Percentiles rank a stretch among this genome's conserved stretches.
Conservation (phyloP, 92 coral and sea anemone genomes). For the Parazoanthus atlanticus region DNA sequence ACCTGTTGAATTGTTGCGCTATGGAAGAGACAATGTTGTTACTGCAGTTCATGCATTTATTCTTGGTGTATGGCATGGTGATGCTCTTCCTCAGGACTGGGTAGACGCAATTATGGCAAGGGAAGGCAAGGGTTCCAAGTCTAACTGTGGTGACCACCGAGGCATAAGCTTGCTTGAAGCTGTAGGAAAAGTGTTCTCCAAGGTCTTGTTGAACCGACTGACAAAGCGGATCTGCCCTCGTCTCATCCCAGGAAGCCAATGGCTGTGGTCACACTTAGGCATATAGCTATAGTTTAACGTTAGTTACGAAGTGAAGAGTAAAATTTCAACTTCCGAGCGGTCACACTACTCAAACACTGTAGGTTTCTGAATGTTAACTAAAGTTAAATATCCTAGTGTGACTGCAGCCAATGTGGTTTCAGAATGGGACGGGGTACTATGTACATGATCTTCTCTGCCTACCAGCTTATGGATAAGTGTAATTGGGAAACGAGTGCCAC, state of each 20-base stretch:
- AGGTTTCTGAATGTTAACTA: too few relatives aligned
- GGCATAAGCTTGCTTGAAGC: constrained; percentile 2
- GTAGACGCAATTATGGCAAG: constrained; percentile 3
- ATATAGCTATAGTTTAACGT: too few relatives aligned
- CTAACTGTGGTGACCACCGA: constrained; percentile 1
- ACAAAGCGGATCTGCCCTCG: background rate
- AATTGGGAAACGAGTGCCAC: background rate
- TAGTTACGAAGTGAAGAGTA: too few relatives aligned
- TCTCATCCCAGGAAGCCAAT: too few relatives aligned
- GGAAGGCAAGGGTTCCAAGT: constrained; percentile 11
- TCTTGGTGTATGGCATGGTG: background rate
- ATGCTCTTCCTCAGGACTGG: constrained; percentile 4
- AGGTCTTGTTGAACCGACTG: too few relatives aligned
- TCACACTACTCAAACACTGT: too few relatives aligned
- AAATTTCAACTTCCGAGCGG: too few relatives aligned
- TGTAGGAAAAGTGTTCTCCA: too few relatives aligned
- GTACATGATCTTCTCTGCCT: background rate
- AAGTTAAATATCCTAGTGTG: too few relatives aligned
- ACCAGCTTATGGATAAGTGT: background rate
- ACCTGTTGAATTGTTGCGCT: background rate
- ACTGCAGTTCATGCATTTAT: background rate
- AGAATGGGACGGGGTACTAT: background rate
- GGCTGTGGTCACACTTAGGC: background rate
- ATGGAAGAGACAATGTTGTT: constrained; percentile 5
- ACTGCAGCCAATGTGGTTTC: constrained; percentile 1